Conservation (phyloP, 2,888 invertebrate genomes). For the Pammene fasciana region DNA sequence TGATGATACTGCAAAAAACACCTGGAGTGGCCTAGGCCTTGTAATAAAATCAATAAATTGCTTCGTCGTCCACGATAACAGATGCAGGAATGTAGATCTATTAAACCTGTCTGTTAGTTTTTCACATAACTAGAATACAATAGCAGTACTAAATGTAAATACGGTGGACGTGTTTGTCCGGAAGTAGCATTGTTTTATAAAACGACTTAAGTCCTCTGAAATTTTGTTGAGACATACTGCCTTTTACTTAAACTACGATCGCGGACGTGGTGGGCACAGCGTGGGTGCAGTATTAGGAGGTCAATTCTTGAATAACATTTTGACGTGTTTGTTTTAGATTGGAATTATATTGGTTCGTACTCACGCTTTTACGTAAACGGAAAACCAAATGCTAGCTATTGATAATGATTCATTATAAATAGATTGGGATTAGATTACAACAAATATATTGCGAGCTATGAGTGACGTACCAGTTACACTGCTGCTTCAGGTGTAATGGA, state of each 20-base stretch:
- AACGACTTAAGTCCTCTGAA: constrained; percentile 3
- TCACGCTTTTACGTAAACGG: not conserved
- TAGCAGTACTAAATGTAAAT: constrained; percentile 31
- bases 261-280: constrained; percentile 45
- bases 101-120: constrained; percentile 30
- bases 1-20: too few relatives aligned
- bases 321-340: not conserved
- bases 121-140: constrained; percentile 22
- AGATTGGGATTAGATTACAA: constrained; percentile 1
- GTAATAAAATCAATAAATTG: constrained; percentile 21
- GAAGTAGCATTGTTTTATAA: constrained; percentile 43
- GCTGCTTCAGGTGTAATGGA: constrained; percentile 60
- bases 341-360: not conserved
- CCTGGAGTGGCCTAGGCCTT: not conserved
- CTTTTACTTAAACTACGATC: not conserved
- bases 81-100: constrained; percentile 26
- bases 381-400: not conserved
- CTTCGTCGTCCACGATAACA: constrained; percentile 11
- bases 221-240: not conserved
- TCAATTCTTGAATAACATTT: not conserved
- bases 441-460: not conserved
- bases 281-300: constrained; percentile 54
- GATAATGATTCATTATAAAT: not conserved
- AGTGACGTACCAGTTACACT: constrained; percentile 53
- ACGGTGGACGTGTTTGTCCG: constrained; percentile 55